phyloP scores from a whole-genome alignment of 2,888 invertebrate genomes.

The Orgyia antiqua region DNA sequence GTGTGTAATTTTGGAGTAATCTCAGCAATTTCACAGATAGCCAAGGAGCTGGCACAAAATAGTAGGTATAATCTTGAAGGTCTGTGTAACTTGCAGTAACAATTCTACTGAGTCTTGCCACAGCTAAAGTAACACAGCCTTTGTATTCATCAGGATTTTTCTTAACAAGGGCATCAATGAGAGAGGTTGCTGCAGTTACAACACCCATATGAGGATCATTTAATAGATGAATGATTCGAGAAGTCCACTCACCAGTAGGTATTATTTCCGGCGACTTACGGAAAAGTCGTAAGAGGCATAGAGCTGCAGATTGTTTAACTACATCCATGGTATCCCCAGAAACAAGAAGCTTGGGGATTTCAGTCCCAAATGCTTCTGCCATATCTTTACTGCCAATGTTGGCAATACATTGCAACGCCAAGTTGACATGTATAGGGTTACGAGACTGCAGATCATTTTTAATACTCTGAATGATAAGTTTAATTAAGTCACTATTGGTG shows the following conservation, averaged over 20 bases:
- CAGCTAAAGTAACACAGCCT: slow-evolving; percentile 98
- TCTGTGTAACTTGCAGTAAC: slow-evolving; percentile 99
- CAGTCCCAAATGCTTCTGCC: slow-evolving; percentile 99
- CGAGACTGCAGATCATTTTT: slow-evolving; percentile 98
- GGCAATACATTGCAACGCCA: slow-evolving; percentile 99
- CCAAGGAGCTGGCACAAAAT: slow-evolving; percentile 99
- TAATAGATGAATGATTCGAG: slow-evolving; percentile 97
- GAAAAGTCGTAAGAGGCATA: slow-evolving; percentile 95
- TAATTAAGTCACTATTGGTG: slow-evolving; percentile 98
- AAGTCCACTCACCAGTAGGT: slow-evolving; percentile 99
- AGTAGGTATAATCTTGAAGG: slow-evolving; percentile 99
- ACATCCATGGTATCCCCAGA: slow-evolving; percentile 99
- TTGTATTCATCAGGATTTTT: slow-evolving; percentile 99
- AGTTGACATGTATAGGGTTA: slow-evolving; percentile 98
- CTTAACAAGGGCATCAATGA: slow-evolving; percentile 98
- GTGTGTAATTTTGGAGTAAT: slow-evolving; percentile 98
- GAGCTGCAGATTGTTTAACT: slow-evolving; percentile 98
- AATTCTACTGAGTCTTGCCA: slow-evolving; percentile 97
- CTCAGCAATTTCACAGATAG: slow-evolving; percentile 97
- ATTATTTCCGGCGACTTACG: slow-evolving; percentile 97
- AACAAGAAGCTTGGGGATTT: slow-evolving; percentile 98
- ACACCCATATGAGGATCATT: slow-evolving; percentile 99
- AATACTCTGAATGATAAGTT: slow-evolving; percentile 98
- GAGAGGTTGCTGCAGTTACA: slow-evolving; percentile 98
- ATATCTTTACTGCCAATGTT: slow-evolving; percentile 99